A percentile compares a stretch with the other conserved stretches of the same genome.
These are phyloP conservation scores for Dromius quadrimaculatus DNA, from an alignment of 2,888 invertebrate genomes.

Conservation along the genomic window DNA sequence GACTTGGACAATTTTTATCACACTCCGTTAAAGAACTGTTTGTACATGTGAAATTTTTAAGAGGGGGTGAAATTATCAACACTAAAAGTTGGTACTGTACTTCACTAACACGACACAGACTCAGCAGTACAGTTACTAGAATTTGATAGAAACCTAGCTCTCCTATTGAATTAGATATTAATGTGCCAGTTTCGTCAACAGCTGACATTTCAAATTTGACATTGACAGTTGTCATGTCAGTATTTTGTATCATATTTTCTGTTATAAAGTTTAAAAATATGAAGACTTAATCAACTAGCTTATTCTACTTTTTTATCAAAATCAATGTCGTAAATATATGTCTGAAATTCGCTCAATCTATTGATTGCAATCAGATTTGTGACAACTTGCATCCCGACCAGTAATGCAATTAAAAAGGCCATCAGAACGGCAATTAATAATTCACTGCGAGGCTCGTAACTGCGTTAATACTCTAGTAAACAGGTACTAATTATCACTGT, in stretches of 20 bases:
- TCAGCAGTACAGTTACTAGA: constrained; percentile 78
- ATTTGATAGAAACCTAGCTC: constrained; percentile 76
- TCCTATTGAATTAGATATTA: constrained; percentile 69
- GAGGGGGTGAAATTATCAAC: neutral
- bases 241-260: no score
- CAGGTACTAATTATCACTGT: constrained; percentile 28
- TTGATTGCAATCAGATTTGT: constrained; percentile 5
- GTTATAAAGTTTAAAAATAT: no score
- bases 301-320: no score
- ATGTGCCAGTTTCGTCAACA: constrained; percentile 88
- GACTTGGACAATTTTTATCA: constrained; percentile 3
- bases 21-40: neutral
- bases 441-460: constrained; percentile 25
- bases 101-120: constrained; percentile 75
- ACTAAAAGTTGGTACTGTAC: constrained; percentile 66
- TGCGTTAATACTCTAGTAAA: constrained; percentile 38
- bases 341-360: neutral
- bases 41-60: neutral
- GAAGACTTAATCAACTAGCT: no score
- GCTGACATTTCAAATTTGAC: constrained; percentile 84
- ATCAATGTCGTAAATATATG: neutral
- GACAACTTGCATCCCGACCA: constrained; percentile 12
- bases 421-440: constrained; percentile 48
- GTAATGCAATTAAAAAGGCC: constrained; percentile 50
- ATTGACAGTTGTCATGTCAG: no score